Percentiles rank a stretch among this genome's conserved stretches.
These are phyloP conservation scores for Pachyrhynchus sulphureomaculatus DNA, from an alignment of 1,140 invertebrate genomes.

Conservation along the genomic window DNA sequence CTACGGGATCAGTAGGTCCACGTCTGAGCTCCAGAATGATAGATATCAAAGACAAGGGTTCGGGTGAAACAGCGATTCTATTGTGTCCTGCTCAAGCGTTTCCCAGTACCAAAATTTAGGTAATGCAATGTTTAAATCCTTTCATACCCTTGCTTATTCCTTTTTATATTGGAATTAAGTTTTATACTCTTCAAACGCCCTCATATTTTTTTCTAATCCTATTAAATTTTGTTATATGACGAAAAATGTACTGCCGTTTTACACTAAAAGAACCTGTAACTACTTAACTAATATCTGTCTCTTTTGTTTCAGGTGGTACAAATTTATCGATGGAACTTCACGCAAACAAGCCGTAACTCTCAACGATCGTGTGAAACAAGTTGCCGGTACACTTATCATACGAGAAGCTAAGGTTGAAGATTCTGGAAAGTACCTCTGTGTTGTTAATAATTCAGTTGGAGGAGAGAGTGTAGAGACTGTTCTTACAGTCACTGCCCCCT, in stretches of 20 bases:
- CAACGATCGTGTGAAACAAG: slow-evolving; percentile 86
- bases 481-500: slow-evolving; percentile 86
- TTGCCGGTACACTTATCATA: slow-evolving; percentile 92
- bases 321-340: slow-evolving; percentile 82
- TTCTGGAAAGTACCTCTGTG: slow-evolving; percentile 91
- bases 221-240: too few relatives aligned
- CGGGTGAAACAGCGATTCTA: slow-evolving; percentile 48
- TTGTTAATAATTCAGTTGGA: slow-evolving; percentile 91
- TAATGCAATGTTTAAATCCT: too few relatives aligned
- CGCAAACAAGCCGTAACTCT: slow-evolving; percentile 81
- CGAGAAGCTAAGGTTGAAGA: slow-evolving; percentile 87
- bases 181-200: too few relatives aligned
- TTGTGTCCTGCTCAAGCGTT: slow-evolving; percentile 67
- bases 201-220: too few relatives aligned
- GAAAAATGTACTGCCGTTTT: too few relatives aligned
- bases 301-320: slow-evolving; percentile 81
- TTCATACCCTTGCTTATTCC: too few relatives aligned
- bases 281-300: too few relatives aligned
- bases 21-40: slow-evolving; percentile 52
- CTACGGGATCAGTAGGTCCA: slow-evolving; percentile 54
- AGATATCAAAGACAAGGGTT: slow-evolving; percentile 49
- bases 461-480: slow-evolving; percentile 91
- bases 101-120: slow-evolving; percentile 62
- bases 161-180: too few relatives aligned
- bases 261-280: too few relatives aligned